These are phyloP conservation scores for Microtus ochrogaster DNA, from an alignment of 2,113 vertebrate genomes.

Conservation along the genomic window DNA sequence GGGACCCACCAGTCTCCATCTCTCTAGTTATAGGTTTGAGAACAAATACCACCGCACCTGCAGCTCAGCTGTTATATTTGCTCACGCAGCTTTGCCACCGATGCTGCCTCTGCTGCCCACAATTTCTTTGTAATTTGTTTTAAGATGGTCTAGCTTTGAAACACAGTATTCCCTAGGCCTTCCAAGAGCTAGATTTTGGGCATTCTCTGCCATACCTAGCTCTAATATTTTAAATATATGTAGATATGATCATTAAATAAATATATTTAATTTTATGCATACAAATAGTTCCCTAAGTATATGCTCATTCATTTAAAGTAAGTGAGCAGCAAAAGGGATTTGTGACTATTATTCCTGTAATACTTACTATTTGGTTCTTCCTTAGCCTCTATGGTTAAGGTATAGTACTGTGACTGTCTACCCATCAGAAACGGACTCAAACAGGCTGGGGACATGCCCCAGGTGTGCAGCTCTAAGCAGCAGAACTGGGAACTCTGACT, in stretches of 20 bases:
- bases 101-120: no score
- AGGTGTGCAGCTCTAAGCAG: accelerated
- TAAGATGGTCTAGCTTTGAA: neutral
- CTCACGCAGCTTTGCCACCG: neutral
- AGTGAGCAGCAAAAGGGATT: neutral
- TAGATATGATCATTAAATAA: neutral
- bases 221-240: neutral
- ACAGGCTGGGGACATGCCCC: no score
- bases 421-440: no score
- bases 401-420: accelerated
- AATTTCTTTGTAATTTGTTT: neutral
- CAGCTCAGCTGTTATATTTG: neutral
- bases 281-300: neutral
- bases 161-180: neutral
- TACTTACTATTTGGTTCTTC: no score
- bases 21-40: neutral
- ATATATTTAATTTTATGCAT: neutral
- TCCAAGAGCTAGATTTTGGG: neutral
- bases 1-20: no score
- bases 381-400: neutral
- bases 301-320: neutral
- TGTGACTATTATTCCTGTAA: neutral
- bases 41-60: neutral
- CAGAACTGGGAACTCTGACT: accelerated
- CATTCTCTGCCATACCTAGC: neutral